Evolutionary conservation across 1,140 invertebrate species (phyloP).

Genomic region (Lepidurus apus): DNA sequence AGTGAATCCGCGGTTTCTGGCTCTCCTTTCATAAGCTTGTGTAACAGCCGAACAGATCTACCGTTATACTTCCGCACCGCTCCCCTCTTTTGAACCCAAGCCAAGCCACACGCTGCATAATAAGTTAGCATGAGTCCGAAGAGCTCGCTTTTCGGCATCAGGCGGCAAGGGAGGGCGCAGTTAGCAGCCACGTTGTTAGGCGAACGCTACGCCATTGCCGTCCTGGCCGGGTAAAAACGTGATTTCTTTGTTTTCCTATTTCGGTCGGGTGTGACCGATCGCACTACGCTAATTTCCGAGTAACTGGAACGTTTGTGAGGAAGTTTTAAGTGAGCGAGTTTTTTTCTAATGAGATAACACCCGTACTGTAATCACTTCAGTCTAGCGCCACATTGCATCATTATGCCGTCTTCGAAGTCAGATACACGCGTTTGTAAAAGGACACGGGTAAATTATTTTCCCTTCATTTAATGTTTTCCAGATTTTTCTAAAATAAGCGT

Average conservation of each 20-base stretch:
- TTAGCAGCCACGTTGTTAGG: background rate
- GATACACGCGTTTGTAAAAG: slow-evolving; percentile 5
- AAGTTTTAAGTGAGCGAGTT: background rate
- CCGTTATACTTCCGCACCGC: background rate
- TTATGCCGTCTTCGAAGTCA: background rate
- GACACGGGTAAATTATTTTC: background rate
- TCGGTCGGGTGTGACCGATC: background rate
- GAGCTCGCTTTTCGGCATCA: slow-evolving; percentile 13
- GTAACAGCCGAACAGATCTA: background rate
- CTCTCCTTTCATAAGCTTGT: background rate
- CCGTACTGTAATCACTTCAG: background rate
- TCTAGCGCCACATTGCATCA: background rate
- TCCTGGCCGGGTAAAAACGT: slow-evolving; percentile 8
- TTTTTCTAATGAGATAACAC: background rate
- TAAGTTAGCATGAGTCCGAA: background rate
- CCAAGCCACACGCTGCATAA: slow-evolving; percentile 9
- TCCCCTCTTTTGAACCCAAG: background rate
- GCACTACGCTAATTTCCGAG: background rate
- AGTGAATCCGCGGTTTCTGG: background rate
- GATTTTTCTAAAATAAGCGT: no score
- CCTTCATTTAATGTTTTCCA: no score
- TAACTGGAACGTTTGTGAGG: background rate
- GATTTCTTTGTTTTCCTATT: background rate
- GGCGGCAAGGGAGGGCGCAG: background rate
- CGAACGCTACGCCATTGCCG: background rate